Conservation (phyloP, 2,797 vertebrate species). For the Tauraco hartlaubi region DNA sequence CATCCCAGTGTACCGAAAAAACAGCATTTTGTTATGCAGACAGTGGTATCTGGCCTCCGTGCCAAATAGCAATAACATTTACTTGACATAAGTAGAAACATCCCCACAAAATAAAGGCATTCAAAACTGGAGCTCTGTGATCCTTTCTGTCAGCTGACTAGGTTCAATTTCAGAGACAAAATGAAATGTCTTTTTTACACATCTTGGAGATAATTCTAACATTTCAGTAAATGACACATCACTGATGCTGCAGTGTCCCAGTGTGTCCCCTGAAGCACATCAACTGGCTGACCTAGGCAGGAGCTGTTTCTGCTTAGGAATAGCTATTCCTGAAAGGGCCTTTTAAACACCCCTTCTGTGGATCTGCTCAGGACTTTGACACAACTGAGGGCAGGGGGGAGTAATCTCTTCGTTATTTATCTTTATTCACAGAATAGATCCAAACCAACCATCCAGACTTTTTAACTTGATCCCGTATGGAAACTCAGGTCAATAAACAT, state of each 20-base stretch:
- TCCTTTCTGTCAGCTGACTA: neutral
- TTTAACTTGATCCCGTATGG: neutral
- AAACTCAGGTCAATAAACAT: neutral
- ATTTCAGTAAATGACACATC: neutral
- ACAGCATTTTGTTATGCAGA: constrained; percentile 61
- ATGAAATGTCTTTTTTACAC: neutral
- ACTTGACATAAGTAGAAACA: constrained; percentile 30
- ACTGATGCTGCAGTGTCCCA: neutral
- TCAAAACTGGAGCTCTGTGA: neutral
- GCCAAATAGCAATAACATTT: constrained; percentile 30
- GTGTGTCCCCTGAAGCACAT: neutral
- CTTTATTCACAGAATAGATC: neutral
- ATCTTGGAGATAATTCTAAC: neutral
- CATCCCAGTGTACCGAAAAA: constrained; percentile 47
- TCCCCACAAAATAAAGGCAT: constrained; percentile 30
- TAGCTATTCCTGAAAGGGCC: neutral
- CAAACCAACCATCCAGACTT: neutral
- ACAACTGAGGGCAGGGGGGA: neutral
- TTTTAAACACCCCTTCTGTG: neutral
- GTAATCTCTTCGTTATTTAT: neutral
- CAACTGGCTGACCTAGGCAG: neutral
- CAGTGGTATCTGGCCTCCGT: constrained; percentile 69
- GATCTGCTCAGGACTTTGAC: neutral
- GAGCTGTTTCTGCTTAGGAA: neutral
- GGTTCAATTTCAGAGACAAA: neutral